These are phyloP conservation scores for Hippocampus comes DNA, from an alignment of 2,113 vertebrate species.

Conservation along the genomic window DNA sequence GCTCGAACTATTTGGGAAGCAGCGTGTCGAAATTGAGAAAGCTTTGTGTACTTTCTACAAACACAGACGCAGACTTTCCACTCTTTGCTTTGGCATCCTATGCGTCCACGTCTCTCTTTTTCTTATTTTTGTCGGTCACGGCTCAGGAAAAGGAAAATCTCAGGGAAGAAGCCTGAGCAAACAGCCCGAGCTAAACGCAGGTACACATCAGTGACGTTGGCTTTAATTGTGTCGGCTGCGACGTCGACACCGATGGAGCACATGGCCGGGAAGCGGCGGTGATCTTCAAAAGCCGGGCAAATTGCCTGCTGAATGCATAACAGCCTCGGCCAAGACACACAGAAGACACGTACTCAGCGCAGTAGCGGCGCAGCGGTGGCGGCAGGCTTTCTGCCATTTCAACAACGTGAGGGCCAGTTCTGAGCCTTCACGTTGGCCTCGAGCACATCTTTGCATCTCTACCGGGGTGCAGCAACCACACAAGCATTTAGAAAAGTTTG, in stretches of 20 bases:
- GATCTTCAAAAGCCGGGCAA: conserved; percentile 63
- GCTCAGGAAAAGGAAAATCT: conserved; percentile 38
- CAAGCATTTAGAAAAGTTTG: too few species aligned
- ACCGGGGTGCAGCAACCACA: too few species aligned
- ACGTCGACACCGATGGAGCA: conserved; percentile 54
- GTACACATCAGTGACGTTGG: conserved; percentile 61
- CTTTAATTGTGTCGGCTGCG: conserved; percentile 45
- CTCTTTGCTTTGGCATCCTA: conserved; percentile 35
- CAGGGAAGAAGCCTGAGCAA: conserved; percentile 58
- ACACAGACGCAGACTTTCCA: conserved; percentile 53
- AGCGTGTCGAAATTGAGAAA: conserved; percentile 29
- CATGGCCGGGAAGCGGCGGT: conserved; percentile 66
- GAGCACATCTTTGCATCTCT: neutral
- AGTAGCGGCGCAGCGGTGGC: conserved; percentile 19
- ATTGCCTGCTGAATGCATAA: conserved; percentile 66
- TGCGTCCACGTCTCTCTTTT: conserved; percentile 31
- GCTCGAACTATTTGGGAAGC: conserved; percentile 4
- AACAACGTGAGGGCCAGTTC: neutral
- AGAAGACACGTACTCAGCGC: conserved; percentile 41
- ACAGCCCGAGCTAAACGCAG: conserved; percentile 47
- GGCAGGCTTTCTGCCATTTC: conserved; percentile 12
- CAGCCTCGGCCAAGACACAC: conserved; percentile 68
- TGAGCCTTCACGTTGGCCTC: neutral
- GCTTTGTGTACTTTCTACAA: conserved; percentile 28
- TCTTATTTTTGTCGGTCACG: conserved; percentile 25